A percentile compares a stretch with the other conserved stretches of the same genome.
These are phyloP conservation scores for Eupithecia subumbrata DNA, from an alignment of 2,888 invertebrate genomes.

Conservation along the genomic window DNA sequence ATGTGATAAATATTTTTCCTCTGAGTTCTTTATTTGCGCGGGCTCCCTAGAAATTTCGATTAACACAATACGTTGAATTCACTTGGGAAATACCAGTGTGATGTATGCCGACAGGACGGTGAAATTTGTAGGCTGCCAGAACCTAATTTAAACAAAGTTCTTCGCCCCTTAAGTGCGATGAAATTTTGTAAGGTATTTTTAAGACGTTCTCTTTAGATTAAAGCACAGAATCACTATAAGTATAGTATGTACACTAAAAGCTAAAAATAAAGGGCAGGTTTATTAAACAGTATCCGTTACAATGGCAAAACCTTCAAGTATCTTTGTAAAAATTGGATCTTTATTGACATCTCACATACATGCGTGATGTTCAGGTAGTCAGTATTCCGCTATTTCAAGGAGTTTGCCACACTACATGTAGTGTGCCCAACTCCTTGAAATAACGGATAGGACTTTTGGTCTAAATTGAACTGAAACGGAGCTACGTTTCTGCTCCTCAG, in stretches of 20 bases:
- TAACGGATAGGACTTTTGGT: too few relatives aligned
- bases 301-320: too few relatives aligned
- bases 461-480: too few relatives aligned
- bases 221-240: not conserved
- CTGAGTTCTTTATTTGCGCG: conserved; percentile 18
- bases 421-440: too few relatives aligned
- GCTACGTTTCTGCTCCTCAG: too few relatives aligned
- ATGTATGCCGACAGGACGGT: conserved; percentile 25
- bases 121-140: not conserved
- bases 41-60: conserved; percentile 45
- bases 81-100: conserved; percentile 47
- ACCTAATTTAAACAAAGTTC: conserved; percentile 2
- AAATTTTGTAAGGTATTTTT: not conserved
- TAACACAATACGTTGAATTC: conserved; percentile 36
- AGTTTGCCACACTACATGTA: too few relatives aligned
- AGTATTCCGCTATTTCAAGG: too few relatives aligned
- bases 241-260: not conserved
- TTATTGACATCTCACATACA: too few relatives aligned
- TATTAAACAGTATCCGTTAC: too few relatives aligned
- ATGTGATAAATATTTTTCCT: conserved; percentile 12
- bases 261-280: too few relatives aligned
- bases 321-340: too few relatives aligned
- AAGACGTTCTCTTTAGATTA: not conserved
- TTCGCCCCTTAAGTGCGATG: not conserved
- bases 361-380: too few relatives aligned